Base-by-base conservation (phyloP, 1,140 invertebrate species). In the Calephelis virginiensis region DNA sequence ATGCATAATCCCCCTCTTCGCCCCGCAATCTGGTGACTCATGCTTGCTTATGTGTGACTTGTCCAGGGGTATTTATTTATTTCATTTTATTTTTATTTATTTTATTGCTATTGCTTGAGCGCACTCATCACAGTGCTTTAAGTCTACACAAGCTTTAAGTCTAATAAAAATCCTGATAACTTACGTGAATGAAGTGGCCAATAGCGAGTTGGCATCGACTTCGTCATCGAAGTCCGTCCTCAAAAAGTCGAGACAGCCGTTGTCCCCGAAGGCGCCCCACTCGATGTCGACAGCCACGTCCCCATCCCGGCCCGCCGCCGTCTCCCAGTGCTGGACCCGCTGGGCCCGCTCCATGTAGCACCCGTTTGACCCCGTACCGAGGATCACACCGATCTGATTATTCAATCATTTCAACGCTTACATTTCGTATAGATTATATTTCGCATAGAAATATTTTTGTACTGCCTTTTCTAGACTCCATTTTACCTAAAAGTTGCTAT, bases 251-350 rank as follows among this genome's bases (percentile, higher is more conserved):
- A 99, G 85, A 59, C 93, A 93, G 9, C 97, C 96, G 72, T 96
- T 94, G 82, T 98, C 97, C 1, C 98, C 98, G 86, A 99, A 98
- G n/a, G 97, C 98, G 56, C 98, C 98, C 97, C 97, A 98, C 92
- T 99, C 98, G n/a, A 96, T 96, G 87, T 99, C 98, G 59, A 99
- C 95, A 63, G 97, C 92, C 72, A 99, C 96, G 68, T 95, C 86
- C 12, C 61, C 70, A 61, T 78, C 81, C 17, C 76, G 66, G 50
- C 75, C 78, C 67, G 80, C 80, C 38, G 69, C 63, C 49, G 75
- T 76, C 78, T 87, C 88, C 86, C 88, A 88, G 77, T 85, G 88
- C 72, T 67, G 65, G 63, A 90, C 86, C 63, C 84, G 81, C 17
- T 76, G 78, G 75, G 77, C 92, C 66, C 95, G 94, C 89, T 99